Base-by-base conservation (phyloP, 2,888 invertebrate genomes). In the Aphodius granarius region DNA sequence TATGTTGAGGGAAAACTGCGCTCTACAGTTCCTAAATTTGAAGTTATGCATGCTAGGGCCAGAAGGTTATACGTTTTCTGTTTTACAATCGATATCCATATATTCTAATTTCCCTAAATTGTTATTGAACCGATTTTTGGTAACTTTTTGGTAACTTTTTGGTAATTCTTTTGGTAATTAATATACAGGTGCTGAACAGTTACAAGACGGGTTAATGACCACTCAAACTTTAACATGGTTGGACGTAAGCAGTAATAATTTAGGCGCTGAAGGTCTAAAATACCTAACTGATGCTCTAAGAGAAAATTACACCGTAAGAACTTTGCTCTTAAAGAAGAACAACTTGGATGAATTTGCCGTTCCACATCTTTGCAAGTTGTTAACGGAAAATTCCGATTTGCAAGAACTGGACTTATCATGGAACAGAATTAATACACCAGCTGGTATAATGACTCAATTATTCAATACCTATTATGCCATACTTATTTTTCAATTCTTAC, bases 261-360 rank as follows among this genome's bases (percentile, higher is more conserved):
- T 90, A 62, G 87, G 86, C 3, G 86, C 88, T 76, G 84, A 86
- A 21, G 90, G 90, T 5, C 77, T 89, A 13, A 75, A 77, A 16
- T 71, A 80, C 6, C 76, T 89, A 9, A 82, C 83, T 22, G 78
- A 77, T 0, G 87, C 86, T 2, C 79, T 89, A 4, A 79, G 79
- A 43, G 82, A 83, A 9, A 87, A 86, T 75, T 72, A 79, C 15
- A 81, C 83, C 1, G 78, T 90, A 2, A 82, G 82, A 76, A 85
- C 81, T 20, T 80, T 91, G 5, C 87, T 88, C 83, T 78, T 91
- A 23, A 87, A 89, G 73, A 86, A 89, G 66, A 91, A 91, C 81
- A 81, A 86, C 70, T 84, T 91, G 43, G 86, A 87, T 5, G 88
- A 89, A 78, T 83, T 81, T 20, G 86, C 87, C 6, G 86, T 86